Conservation (phyloP, 2,113 vertebrate genomes). For the Pimephales promelas region DNA sequence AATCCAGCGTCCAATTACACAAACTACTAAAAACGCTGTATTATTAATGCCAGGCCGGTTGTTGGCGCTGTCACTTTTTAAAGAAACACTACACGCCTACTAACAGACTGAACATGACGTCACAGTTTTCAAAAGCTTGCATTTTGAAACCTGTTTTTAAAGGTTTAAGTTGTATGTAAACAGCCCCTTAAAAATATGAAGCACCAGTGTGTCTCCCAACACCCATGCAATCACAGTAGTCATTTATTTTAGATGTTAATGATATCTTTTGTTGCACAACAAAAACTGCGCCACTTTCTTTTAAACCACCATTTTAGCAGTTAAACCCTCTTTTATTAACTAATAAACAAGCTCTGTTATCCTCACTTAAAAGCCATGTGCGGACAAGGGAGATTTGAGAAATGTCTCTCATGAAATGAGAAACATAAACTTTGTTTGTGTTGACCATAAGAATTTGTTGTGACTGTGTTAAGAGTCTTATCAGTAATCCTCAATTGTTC, state of each 20-base stretch:
- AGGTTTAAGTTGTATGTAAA: no score
- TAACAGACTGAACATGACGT: no score
- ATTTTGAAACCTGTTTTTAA: no score
- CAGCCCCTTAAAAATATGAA: not conserved
- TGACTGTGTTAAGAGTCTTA: not conserved
- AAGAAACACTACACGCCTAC: no score
- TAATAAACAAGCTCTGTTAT: not conserved
- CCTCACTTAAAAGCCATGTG: not conserved
- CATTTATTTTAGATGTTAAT: conserved; percentile 52
- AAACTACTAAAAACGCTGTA: no score
- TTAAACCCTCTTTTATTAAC: conserved; percentile 26
- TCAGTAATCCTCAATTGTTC: no score
- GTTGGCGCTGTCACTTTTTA: no score
- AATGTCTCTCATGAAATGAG: no score
- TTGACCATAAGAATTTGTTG: conserved; percentile 10
- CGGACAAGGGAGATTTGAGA: conserved; percentile 6
- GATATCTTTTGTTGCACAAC: conserved; percentile 33
- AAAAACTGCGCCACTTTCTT: conserved; percentile 22
- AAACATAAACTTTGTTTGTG: not conserved
- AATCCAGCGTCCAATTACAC: no score
- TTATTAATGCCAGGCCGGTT: no score
- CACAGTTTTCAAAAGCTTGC: no score
- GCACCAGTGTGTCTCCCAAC: not conserved
- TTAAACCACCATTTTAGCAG: conserved; percentile 33
- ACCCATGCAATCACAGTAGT: not conserved